phyloP scores from a whole-genome alignment of 2,888 invertebrate genomes.

The Heliconius hortense region DNA sequence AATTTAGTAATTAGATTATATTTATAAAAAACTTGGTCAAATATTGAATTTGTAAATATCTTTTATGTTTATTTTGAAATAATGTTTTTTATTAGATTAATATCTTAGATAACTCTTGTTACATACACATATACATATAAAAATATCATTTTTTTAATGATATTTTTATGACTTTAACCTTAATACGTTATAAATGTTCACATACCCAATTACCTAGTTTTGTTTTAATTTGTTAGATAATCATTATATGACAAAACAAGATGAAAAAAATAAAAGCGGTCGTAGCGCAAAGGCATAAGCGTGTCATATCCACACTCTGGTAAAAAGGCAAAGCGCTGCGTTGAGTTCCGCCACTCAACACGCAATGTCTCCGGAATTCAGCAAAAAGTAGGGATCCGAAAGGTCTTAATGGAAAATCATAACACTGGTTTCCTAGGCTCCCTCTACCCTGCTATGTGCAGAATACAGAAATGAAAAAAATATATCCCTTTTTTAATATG shows the following conservation, averaged over 20 bases:
- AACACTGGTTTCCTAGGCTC: neutral
- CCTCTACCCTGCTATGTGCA: too few relatives aligned
- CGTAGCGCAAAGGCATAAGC: too few relatives aligned
- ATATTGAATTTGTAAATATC: neutral
- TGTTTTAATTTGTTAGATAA: slow-evolving; percentile 16
- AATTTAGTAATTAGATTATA: neutral
- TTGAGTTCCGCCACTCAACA: neutral
- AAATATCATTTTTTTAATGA: neutral
- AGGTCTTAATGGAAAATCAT: neutral
- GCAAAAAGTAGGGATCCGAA: neutral
- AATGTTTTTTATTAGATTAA: neutral
- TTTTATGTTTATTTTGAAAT: neutral
- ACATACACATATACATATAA: too few relatives aligned
- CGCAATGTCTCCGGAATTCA: neutral
- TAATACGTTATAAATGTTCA: neutral
- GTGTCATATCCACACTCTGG: neutral
- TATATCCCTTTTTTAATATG: too few relatives aligned
- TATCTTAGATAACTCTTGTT: neutral
- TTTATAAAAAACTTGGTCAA: neutral
- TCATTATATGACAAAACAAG: neutral
- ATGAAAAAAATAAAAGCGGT: neutral
- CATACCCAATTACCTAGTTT: slow-evolving; percentile 1
- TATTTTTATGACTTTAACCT: slow-evolving; percentile 18
- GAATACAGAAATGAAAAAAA: too few relatives aligned
- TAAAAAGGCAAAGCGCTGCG: neutral